Conservation (phyloP, 2,888 invertebrate genomes). For the Bembecia ichneumoniformis region DNA sequence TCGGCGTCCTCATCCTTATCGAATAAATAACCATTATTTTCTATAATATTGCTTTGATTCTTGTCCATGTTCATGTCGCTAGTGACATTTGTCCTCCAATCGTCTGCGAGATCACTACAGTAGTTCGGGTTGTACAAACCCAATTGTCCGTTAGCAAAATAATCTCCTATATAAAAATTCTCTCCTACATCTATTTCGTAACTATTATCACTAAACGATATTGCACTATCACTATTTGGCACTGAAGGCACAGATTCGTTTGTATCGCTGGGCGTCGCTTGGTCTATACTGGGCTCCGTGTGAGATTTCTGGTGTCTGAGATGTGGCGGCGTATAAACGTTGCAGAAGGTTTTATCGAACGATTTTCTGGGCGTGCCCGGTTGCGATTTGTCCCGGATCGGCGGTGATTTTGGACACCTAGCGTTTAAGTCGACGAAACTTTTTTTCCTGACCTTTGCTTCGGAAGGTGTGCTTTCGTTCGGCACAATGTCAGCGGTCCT, state of each 20-base stretch:
- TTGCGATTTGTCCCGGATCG: conserved; percentile 43
- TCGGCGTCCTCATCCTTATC: conserved; percentile 72
- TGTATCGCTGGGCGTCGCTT: conserved; percentile 33
- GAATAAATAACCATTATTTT: conserved; percentile 63
- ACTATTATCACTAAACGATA: conserved; percentile 62
- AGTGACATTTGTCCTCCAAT: conserved; percentile 50
- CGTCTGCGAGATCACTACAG: conserved; percentile 41
- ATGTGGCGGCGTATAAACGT: conserved; percentile 67
- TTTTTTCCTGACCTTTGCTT: conserved; percentile 18
- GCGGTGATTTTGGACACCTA: conserved; percentile 53
- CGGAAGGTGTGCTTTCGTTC: conserved; percentile 23
- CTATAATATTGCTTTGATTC: conserved; percentile 53
- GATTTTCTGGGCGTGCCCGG: conserved; percentile 52
- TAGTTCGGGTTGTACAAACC: conserved; percentile 56
- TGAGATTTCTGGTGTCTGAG: conserved; percentile 55
- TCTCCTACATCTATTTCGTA: conserved; percentile 52
- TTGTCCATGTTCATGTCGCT: conserved; percentile 36
- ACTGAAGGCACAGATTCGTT: conserved; percentile 60
- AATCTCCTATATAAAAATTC: conserved; percentile 68
- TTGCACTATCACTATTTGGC: conserved; percentile 71
- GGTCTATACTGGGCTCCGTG: conserved; percentile 40
- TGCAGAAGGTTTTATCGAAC: conserved; percentile 58
- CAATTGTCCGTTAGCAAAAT: conserved; percentile 61
- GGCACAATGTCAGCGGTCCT: conserved; percentile 46
- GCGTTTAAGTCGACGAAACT: conserved; percentile 27